Evolutionary conservation across 2,113 vertebrate species (phyloP).

Genomic region (Isurus oxyrinchus): DNA sequence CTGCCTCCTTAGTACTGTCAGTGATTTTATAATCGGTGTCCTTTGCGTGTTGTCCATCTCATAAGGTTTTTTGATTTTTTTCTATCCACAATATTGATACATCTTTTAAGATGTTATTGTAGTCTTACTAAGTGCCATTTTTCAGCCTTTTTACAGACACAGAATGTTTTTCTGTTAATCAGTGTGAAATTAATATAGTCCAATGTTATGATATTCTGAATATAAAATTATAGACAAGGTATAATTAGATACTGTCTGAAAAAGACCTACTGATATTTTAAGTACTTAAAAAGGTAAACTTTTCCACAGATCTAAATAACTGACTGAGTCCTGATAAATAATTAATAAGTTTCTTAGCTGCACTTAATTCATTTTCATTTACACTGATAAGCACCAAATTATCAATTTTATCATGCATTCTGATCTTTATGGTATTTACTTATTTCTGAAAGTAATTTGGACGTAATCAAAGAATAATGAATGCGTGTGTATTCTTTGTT

Average conservation of each 20-base stretch:
- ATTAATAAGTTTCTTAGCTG: not conserved
- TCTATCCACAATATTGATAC: slow-evolving; percentile 6
- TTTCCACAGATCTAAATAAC: not conserved
- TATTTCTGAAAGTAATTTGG: not conserved
- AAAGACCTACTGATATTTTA: not conserved
- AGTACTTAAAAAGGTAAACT: not conserved
- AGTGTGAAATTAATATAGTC: not conserved
- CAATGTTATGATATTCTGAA: not conserved
- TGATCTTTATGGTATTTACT: not conserved
- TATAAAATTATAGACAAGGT: not conserved
- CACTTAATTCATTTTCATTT: not conserved
- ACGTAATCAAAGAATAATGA: slow-evolving; percentile 4
- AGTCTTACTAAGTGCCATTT: not conserved
- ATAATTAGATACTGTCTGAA: not conserved
- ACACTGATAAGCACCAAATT: not conserved
- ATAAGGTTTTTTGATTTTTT: not conserved
- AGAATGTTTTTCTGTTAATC: not conserved
- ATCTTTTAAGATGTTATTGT: not conserved
- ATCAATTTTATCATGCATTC: not conserved
- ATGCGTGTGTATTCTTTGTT: not conserved
- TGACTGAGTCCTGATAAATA: not conserved
- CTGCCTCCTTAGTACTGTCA: not conserved
- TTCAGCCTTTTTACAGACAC: slow-evolving; percentile 23
- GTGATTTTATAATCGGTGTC: not conserved
- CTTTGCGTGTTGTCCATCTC: slow-evolving; percentile 11